These are phyloP conservation scores for Syngnathus scovelli DNA, from an alignment of 2,113 vertebrate species.

Conservation along the genomic window DNA sequence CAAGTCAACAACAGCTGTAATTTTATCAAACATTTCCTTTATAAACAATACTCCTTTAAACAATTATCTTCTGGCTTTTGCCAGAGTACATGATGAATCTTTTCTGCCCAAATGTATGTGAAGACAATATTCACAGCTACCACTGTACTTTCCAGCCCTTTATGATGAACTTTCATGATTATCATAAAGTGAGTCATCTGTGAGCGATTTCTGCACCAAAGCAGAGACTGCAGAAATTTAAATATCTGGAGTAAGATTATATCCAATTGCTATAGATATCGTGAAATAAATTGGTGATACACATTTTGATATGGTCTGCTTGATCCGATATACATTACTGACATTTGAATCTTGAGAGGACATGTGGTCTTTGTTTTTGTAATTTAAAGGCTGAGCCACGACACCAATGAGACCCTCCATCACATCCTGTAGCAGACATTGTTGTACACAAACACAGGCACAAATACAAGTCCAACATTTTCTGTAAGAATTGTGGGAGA, in stretches of 20 bases:
- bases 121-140: not conserved
- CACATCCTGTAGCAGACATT: conserved; percentile 47
- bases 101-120: not conserved
- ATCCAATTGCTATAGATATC: not conserved
- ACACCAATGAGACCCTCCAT: conserved; percentile 32
- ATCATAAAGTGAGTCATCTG: conserved; percentile 32
- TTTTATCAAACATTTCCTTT: not conserved
- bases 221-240: not conserved
- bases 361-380: not conserved
- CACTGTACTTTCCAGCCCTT: conserved; percentile 46
- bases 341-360: not conserved
- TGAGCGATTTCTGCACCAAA: not conserved
- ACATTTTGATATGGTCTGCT: not conserved
- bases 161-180: conserved; percentile 20
- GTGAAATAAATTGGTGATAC: not conserved
- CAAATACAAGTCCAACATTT: not conserved
- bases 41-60: not conserved
- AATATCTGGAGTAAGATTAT: not conserved
- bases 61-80: not conserved
- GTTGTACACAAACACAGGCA: not conserved
- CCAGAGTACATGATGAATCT: not conserved
- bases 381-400: conserved; percentile 11
- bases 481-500: not conserved
- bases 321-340: not conserved
- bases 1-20: not conserved